phyloP scores from a whole-genome alignment of 2,797 vertebrate genomes.

The Manis pentadactyla region DNA sequence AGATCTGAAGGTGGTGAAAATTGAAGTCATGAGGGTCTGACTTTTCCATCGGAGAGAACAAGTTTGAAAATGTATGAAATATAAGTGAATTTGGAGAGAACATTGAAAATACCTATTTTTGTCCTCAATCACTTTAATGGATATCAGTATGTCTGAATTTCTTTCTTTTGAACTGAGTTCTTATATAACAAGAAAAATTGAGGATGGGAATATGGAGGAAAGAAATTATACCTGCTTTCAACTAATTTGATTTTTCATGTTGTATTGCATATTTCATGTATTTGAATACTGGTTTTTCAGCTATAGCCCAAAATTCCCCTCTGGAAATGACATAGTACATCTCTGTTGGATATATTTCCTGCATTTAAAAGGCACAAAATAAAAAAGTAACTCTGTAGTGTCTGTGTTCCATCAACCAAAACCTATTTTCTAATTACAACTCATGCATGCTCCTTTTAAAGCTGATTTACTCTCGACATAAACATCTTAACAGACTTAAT shows the following conservation, averaged over 20 bases:
- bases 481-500: conserved; percentile 44
- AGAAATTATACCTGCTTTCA: conserved; percentile 77
- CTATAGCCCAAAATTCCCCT: conserved; percentile 22
- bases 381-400: conserved; percentile 72
- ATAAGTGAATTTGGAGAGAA: neutral
- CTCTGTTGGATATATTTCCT: conserved; percentile 75
- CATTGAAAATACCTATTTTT: neutral
- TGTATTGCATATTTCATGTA: conserved; percentile 73
- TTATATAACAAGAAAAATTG: conserved; percentile 77
- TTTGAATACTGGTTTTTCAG: conserved; percentile 76
- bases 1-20: neutral
- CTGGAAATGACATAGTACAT: conserved; percentile 72
- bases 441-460: conserved; percentile 54
- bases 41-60: neutral
- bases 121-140: neutral
- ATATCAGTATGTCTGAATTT: neutral
- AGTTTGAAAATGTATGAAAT: neutral
- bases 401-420: conserved; percentile 58
- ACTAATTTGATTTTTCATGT: conserved; percentile 78
- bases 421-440: conserved; percentile 63
- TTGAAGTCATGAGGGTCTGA: neutral
- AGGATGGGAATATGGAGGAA: conserved; percentile 69
- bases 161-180: conserved; percentile 78
- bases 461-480: neutral
- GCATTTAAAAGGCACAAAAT: conserved; percentile 58